phyloP scores from a whole-genome alignment of 2,797 vertebrate species.

The Melopsittacus undulatus region DNA sequence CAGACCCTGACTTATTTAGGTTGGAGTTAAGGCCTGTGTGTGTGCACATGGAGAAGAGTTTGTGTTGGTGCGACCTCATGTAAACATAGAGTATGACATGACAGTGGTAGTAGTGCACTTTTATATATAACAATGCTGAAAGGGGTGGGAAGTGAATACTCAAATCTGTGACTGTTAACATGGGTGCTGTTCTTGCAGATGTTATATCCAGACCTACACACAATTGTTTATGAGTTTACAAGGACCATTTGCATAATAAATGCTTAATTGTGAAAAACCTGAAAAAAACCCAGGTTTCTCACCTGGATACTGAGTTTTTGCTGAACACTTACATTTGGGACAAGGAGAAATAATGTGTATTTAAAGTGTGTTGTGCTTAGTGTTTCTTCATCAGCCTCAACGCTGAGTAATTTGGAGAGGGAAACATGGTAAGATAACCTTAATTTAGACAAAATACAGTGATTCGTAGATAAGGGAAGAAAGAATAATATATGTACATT shows the following conservation, averaged over 20 bases:
- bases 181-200: not conserved
- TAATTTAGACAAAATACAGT: not conserved
- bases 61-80: rapidly evolving
- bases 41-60: not conserved
- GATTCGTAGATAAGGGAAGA: not conserved
- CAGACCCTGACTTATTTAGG: not conserved
- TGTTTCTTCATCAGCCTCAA: not conserved
- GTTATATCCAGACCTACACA: not conserved
- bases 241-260: not conserved
- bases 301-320: not conserved
- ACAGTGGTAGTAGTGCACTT: not conserved
- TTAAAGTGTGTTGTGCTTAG: not conserved
- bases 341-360: not conserved
- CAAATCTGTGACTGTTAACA: rapidly evolving
- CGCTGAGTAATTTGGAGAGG: not conserved
- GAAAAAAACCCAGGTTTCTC: not conserved
- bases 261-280: not conserved
- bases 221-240: rapidly evolving
- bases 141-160: not conserved
- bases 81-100: not conserved
- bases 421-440: too few relatives aligned
- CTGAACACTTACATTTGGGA: rapidly evolving
- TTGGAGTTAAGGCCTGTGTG: rapidly evolving
- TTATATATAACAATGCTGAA: not conserved
- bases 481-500: rapidly evolving